phyloP scores from a whole-genome alignment of 2,797 vertebrate species.

The Todus mexicanus region DNA sequence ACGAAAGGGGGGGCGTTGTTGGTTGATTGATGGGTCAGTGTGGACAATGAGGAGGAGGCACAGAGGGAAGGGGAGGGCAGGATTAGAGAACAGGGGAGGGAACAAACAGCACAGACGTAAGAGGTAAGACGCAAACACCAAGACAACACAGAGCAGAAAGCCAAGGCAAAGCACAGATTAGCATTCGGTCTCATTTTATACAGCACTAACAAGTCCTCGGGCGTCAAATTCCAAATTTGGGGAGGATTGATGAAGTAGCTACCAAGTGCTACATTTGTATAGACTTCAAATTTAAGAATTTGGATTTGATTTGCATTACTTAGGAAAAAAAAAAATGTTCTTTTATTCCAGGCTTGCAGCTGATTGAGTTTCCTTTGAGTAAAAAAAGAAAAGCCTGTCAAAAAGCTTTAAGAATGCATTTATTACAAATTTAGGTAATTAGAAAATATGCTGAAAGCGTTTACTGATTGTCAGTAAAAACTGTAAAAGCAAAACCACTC shows the following conservation, averaged over 20 bases:
- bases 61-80: constrained; percentile 74
- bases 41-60: constrained; percentile 76
- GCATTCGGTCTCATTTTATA: constrained; percentile 77
- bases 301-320: constrained; percentile 65
- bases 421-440: constrained; percentile 24
- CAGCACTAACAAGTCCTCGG: constrained; percentile 39
- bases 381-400: constrained; percentile 5
- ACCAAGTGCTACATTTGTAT: constrained; percentile 17
- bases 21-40: constrained; percentile 83
- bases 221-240: constrained; percentile 39
- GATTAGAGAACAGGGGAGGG: constrained; percentile 85
- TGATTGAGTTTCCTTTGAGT: background rate
- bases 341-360: constrained; percentile 32
- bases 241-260: constrained; percentile 42
- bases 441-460: constrained; percentile 51
- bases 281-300: constrained; percentile 63
- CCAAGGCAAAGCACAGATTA: constrained; percentile 83
- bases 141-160: constrained; percentile 84
- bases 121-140: constrained; percentile 80
- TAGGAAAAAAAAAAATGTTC: constrained; percentile 13
- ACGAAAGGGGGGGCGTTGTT: constrained; percentile 79
- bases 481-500: constrained; percentile 54
- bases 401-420: constrained; percentile 26
- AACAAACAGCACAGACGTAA: constrained; percentile 81
- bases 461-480: constrained; percentile 39